phyloP scores from a whole-genome alignment of 2,113 vertebrate genomes.

The Dendrocopos noguchii region DNA sequence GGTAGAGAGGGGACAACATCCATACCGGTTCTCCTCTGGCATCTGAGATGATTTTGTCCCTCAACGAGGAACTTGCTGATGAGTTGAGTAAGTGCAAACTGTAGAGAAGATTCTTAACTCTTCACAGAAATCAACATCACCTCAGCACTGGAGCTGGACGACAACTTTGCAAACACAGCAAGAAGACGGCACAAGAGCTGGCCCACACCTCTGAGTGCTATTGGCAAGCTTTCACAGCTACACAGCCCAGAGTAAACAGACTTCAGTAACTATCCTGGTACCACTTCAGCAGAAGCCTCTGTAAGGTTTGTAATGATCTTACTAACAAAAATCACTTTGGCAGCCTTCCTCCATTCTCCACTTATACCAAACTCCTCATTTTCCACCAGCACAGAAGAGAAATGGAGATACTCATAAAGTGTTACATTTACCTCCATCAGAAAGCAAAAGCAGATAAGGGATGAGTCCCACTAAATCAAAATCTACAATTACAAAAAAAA shows the following conservation, averaged over 20 bases:
- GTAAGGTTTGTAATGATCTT: background rate
- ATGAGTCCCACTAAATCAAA: background rate
- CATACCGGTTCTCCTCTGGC: background rate
- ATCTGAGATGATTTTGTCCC: background rate
- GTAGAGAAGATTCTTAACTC: background rate
- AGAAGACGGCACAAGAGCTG: background rate
- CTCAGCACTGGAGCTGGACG: background rate
- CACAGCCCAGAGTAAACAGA: background rate
- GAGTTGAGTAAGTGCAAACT: background rate
- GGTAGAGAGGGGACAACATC: background rate
- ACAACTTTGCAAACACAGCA: background rate
- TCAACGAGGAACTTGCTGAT: background rate
- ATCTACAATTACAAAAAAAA: background rate
- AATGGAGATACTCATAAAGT: background rate
- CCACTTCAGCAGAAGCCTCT: background rate
- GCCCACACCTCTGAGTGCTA: background rate
- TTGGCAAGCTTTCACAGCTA: background rate
- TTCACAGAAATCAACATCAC: background rate
- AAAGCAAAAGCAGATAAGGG: background rate
- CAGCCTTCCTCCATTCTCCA: background rate
- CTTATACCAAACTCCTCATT: background rate
- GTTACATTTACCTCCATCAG: background rate
- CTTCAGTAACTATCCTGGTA: background rate
- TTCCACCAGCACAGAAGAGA: background rate
- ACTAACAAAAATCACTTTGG: background rate